Base-by-base conservation (phyloP, 2,113 vertebrate genomes). In the Tichodroma muraria region DNA sequence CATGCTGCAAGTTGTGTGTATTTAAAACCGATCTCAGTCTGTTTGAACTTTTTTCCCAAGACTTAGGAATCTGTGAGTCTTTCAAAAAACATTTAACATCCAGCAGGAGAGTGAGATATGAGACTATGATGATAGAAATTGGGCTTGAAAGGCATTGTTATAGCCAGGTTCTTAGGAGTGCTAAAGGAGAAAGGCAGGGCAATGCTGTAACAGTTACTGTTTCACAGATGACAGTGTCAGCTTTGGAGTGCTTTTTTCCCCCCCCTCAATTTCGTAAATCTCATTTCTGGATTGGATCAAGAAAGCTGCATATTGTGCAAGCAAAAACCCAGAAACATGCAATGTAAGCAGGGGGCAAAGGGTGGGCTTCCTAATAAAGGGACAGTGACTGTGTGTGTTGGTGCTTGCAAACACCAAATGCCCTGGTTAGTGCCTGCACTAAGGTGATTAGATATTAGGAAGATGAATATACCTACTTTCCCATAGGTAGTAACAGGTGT, bases 311-410 rank as follows among this genome's bases (percentile, higher is more conserved):
- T 2, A 1, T 68, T 57, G 40, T 45, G 33, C 23, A 68, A 30
- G 38, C 37, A 66, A n/a, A 80, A 65, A 80, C 14, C 42, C 10
- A 21, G 17, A 49, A 54, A 44, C 40, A 44, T 31, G 18, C 35
- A 38, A 10, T 4, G 1, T 28, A 13, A 0, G 0, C 40, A 10
- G 0, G 1, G 23, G 28, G 11, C 30, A 50, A 21, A 61, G 45
- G 18, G 22, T 16, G 35, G 6, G 3, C 27, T 88, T 76, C 30
- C 54, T 57, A 7, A 10, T 19, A 15, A 8, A 60, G 35, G 35
- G 20, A 3, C 19, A 27, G 37, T 10, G 44, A 23, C 15, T 31
- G 27, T 56, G 45, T 35, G 4, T 64, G 42, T 47, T 65, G 57
- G 45, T 52, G 16, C 61, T 71, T 64, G 49, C 57, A 35, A 33